phyloP scores from a whole-genome alignment of 2,888 invertebrate genomes.

The Meloe dianella region DNA sequence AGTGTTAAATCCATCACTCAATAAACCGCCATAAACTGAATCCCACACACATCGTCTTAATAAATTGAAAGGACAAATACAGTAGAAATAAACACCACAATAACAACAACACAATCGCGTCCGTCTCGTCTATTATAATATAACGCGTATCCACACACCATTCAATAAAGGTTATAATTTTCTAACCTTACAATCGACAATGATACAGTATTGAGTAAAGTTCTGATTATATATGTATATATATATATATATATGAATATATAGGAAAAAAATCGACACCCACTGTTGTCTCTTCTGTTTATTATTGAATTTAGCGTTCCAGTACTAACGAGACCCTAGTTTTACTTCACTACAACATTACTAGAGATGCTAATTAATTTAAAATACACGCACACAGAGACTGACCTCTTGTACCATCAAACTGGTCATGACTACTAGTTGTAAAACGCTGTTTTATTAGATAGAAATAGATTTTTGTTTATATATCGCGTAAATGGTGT shows the following conservation, averaged over 20 bases:
- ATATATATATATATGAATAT: background rate
- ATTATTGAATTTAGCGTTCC: constrained; percentile 46
- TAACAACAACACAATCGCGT: constrained; percentile 11
- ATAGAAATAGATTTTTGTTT: background rate
- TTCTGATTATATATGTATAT: too few relatives aligned
- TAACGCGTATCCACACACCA: constrained; percentile 22
- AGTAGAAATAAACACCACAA: constrained; percentile 41
- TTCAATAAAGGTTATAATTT: background rate
- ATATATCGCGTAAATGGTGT: too few relatives aligned
- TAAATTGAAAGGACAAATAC: constrained; percentile 33
- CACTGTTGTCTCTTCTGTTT: constrained; percentile 39
- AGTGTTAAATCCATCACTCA: constrained; percentile 42
- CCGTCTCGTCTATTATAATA: constrained; percentile 46
- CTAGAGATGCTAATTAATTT: constrained; percentile 11
- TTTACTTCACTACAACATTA: constrained; percentile 29
- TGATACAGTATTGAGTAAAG: background rate
- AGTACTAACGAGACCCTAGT: constrained; percentile 51
- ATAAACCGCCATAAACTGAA: constrained; percentile 39
- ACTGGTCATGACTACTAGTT: background rate
- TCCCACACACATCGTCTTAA: constrained; percentile 47
- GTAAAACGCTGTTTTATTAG: background rate
- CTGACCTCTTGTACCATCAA: background rate
- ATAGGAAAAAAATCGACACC: constrained; percentile 11
- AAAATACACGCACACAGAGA: background rate
- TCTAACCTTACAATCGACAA: background rate